These are phyloP conservation scores for Pseudochirops cupreus DNA, from an alignment of 2,797 vertebrate genomes.

Conservation along the genomic window DNA sequence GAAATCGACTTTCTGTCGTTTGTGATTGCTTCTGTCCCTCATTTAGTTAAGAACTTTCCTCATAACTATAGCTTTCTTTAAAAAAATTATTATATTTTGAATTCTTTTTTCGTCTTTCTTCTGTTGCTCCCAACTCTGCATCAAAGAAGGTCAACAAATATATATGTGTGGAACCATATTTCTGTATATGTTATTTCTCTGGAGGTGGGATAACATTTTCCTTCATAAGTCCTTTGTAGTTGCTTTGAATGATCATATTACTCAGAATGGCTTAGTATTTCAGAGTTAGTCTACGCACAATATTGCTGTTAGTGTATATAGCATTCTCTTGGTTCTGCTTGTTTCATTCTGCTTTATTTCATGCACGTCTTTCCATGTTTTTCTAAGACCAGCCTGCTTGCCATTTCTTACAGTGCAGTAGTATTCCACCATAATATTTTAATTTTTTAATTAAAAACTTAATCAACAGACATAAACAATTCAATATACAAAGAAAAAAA, in stretches of 20 bases:
- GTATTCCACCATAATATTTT: not conserved
- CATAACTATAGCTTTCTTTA: not conserved
- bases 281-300: not conserved
- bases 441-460: not conserved
- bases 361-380: not conserved
- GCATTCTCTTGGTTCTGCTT: not conserved
- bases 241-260: not conserved
- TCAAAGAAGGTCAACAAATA: not conserved
- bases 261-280: not conserved
- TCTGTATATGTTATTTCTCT: not conserved
- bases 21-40: not conserved
- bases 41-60: not conserved
- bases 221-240: not conserved
- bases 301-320: not conserved
- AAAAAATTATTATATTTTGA: not conserved
- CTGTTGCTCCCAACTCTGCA: not conserved
- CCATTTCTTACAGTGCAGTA: not conserved
- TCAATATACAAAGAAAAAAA: not conserved
- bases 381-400: not conserved
- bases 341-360: not conserved
- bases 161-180: not conserved
- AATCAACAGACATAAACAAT: not conserved
- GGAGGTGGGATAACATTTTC: not conserved
- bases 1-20: not conserved
- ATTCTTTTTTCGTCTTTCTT: not conserved